Evolutionary conservation across 2,888 invertebrate species (phyloP).

Genomic region (Folsomia candida): DNA sequence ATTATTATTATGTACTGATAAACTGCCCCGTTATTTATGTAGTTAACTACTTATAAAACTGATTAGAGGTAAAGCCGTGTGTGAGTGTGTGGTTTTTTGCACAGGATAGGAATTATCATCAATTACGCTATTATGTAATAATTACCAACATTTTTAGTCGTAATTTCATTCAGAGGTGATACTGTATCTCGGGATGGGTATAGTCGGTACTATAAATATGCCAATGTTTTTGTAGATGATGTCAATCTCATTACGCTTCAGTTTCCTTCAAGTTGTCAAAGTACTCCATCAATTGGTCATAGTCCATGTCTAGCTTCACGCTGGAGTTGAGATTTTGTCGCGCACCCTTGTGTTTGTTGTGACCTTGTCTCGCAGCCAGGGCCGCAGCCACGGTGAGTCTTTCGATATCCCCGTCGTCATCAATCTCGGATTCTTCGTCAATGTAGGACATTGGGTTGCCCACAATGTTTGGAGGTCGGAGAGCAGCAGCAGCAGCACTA

Average conservation of each 20-base stretch:
- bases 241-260: conserved; percentile 57
- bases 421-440: conserved; percentile 52
- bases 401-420: conserved; percentile 52
- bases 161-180: too few relatives aligned
- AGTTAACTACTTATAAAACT: too few relatives aligned
- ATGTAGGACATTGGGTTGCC: conserved; percentile 83
- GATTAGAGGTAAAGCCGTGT: too few relatives aligned
- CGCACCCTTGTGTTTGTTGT: conserved; percentile 55
- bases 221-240: too few relatives aligned
- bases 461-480: conserved; percentile 70
- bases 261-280: conserved; percentile 95
- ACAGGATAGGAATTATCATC: too few relatives aligned
- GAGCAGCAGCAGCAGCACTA: not conserved
- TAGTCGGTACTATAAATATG: too few relatives aligned
- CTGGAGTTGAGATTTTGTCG: conserved; percentile 61
- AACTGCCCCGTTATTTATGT: too few relatives aligned
- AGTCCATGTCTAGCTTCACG: conserved; percentile 82
- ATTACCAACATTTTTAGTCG: too few relatives aligned
- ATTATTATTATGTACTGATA: too few relatives aligned
- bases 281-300: conserved; percentile 96
- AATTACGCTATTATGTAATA: too few relatives aligned
- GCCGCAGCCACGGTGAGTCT: conserved; percentile 53
- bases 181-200: too few relatives aligned
- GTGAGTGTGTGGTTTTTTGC: too few relatives aligned
- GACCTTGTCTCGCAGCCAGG: conserved; percentile 46